Conservation (phyloP, 2,113 vertebrate genomes). For the Phoenicopterus ruber region DNA sequence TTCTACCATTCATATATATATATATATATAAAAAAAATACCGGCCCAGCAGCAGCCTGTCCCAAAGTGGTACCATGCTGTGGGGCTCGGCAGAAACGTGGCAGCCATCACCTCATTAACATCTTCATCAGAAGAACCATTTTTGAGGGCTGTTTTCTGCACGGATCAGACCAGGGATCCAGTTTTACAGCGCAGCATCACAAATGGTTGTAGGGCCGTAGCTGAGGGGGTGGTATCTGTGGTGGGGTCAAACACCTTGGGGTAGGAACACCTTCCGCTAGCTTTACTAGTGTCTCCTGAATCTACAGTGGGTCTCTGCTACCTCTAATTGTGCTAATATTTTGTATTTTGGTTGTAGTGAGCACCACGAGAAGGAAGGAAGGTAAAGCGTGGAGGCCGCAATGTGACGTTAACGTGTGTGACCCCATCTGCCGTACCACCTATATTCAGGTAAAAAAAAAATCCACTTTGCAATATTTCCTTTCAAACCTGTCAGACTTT, state of each 20-base stretch:
- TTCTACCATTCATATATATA: not conserved
- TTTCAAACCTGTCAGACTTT: not conserved
- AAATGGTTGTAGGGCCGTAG: not conserved
- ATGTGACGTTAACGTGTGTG: not conserved
- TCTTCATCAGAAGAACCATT: not conserved
- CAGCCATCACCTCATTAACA: not conserved
- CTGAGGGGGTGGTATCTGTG: not conserved
- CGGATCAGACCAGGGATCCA: not conserved
- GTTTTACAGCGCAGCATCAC: not conserved
- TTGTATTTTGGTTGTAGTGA: not conserved
- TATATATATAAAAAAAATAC: too few relatives aligned
- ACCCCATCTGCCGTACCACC: not conserved
- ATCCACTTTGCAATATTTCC: not conserved
- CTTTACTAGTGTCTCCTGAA: not conserved
- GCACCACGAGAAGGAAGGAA: not conserved
- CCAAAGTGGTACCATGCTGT: accelerated
- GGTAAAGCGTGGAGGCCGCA: not conserved
- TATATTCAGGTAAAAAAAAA: not conserved
- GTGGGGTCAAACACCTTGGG: not conserved
- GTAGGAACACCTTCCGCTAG: not conserved
- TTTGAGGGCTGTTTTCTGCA: not conserved
- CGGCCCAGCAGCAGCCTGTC: not conserved
- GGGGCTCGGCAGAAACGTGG: not conserved
- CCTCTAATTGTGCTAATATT: not conserved
- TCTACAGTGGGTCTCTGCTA: not conserved